Evolutionary conservation across 2,113 vertebrate species (phyloP), one percentile per base, ranked within the genome.

Genomic region (Chunga burmeisteri): DNA sequence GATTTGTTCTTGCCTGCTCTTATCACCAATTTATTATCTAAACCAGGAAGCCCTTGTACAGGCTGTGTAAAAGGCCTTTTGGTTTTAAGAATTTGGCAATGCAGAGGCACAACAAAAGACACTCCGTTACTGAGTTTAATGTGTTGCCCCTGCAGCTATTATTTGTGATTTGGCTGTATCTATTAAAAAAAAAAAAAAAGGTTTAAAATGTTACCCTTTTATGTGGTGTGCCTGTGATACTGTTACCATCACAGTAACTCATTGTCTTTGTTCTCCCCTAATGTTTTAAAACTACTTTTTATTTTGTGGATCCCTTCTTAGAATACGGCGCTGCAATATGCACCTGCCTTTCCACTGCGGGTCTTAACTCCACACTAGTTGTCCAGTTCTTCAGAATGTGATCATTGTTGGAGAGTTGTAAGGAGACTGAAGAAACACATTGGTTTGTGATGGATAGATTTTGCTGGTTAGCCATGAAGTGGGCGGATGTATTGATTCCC

Each of bases 1-100:
- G 85, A 88, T 93, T 90, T 94, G 34, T 62, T 90, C 63, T 81
- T 88, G 59, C 72, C n/a, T 95, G 20, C 62, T 90, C 53, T 95
- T 74, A 42, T 13, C 52, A 56, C 66, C 66, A 72, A 12, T 86
- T 85, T 82, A 59, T 95, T 82, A 62, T 42, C 82, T 83, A 53
- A 86, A 81, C 38, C 56, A 74, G 75, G 47, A 62, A 70, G 55
- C n/a, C 59, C 71, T 93, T 77, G 86, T 85, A 29, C 30, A 71
- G 49, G 17, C 49, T 66, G 26, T 16, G 23, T 75, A 3, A 88
- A 68, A 79, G 49, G 32, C 50, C 50, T 71, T 38, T 52, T 47
- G 72, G 47, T 70, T 92, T 58, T 55, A 38, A 78, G 65, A 46
- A 47, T 46, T n/a, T 58, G 65, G 67, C 42, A 34, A 0, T 71